A percentile compares a stretch with the other conserved stretches of the same genome.
These are phyloP conservation scores for Drosophila lacertosa DNA, from an alignment of 1,140 invertebrate genomes.

Conservation along the genomic window DNA sequence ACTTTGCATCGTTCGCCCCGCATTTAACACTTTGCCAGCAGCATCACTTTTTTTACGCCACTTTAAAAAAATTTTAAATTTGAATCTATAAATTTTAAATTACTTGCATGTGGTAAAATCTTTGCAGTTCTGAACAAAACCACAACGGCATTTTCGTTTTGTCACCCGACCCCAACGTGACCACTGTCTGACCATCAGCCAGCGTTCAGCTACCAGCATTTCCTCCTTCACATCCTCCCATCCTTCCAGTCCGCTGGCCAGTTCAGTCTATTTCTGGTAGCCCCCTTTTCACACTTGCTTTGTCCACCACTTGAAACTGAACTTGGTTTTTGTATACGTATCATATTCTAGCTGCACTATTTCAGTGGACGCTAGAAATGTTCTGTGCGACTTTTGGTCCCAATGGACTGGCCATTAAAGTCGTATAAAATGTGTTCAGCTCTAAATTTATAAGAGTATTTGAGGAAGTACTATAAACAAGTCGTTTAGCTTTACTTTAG, in stretches of 20 bases:
- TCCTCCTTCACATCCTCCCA: neutral
- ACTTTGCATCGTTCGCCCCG: constrained; percentile 22
- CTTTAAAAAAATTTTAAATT: constrained; percentile 40
- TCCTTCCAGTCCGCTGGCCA: neutral
- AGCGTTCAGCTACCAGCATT: neutral
- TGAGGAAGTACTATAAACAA: constrained; percentile 1
- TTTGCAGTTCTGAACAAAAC: constrained; percentile 35
- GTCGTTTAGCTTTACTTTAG: too few species aligned
- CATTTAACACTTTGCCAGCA: constrained; percentile 24
- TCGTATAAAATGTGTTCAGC: constrained; percentile 12
- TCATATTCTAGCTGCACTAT: neutral
- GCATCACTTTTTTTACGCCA: constrained; percentile 12
- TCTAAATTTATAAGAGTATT: constrained; percentile 11
- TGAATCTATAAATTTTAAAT: constrained; percentile 56
- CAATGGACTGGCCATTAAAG: constrained; percentile 3
- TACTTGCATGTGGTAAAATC: constrained; percentile 49
- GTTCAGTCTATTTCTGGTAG: neutral
- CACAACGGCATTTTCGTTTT: constrained; percentile 40
- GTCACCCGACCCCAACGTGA: constrained; percentile 35
- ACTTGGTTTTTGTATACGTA: constrained; percentile 4
- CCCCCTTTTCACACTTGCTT: constrained; percentile 6
- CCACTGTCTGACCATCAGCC: constrained; percentile 35
- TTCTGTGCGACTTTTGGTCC: constrained; percentile 2
- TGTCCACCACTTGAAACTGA: constrained; percentile 10
- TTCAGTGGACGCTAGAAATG: constrained; percentile 11